Conservation (phyloP, 2,797 vertebrate species). For the Oryzias dopingdopingensis region DNA sequence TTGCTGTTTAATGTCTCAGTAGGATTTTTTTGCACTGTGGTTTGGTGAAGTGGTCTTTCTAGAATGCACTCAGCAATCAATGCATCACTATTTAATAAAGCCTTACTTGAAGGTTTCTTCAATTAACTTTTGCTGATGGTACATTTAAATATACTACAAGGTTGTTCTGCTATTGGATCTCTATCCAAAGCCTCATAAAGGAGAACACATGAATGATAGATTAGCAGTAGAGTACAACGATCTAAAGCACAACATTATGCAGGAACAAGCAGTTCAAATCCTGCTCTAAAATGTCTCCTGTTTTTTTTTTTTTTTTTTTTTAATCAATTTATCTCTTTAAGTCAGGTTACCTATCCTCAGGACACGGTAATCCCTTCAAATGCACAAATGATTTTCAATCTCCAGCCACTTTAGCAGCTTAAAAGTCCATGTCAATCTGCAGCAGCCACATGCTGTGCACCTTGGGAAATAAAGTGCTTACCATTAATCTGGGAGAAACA, state of each 20-base stretch:
- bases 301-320: conserved; percentile 3
- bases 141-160: conserved; percentile 1
- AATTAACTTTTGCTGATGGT: neutral
- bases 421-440: conserved; percentile 52
- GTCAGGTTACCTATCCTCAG: conserved; percentile 27
- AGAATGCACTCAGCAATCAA: conserved; percentile 6
- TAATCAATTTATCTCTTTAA: conserved; percentile 50
- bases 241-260: neutral
- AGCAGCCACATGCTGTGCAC: conserved; percentile 58
- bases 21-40: conserved; percentile 3
- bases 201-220: neutral
- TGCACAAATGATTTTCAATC: conserved; percentile 38
- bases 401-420: conserved; percentile 52
- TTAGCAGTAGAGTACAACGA: conserved; percentile 2
- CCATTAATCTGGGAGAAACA: conserved; percentile 58
- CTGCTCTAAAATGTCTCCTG: conserved; percentile 8
- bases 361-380: conserved; percentile 41
- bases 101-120: neutral
- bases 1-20: conserved; percentile 8
- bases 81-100: neutral
- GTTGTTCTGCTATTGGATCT: conserved; percentile 1
- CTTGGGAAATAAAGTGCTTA: conserved; percentile 54
- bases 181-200: neutral
- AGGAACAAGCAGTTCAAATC: conserved; percentile 1
- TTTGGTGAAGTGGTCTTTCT: conserved; percentile 18